Evolutionary conservation across 2,888 invertebrate genomes (phyloP).

Genomic region (Conchocele bisecta): DNA sequence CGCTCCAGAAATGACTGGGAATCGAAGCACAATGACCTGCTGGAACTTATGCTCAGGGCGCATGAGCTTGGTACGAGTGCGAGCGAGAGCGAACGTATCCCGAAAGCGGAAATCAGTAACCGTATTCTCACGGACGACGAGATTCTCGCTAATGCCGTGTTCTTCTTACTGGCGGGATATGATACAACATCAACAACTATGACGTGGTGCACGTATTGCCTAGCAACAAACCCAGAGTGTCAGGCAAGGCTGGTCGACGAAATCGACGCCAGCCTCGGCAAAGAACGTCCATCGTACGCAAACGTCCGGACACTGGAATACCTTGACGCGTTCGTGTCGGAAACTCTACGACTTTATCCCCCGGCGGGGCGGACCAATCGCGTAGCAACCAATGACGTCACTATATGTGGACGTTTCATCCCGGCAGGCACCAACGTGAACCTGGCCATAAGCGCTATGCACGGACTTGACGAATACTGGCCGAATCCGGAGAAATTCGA

Average conservation of each 20-base stretch:
- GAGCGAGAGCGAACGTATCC: too few relatives aligned
- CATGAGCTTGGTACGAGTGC: too few relatives aligned
- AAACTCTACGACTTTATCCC: slow-evolving; percentile 61
- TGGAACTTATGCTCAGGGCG: slow-evolving; percentile 55
- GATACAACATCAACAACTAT: slow-evolving; percentile 52
- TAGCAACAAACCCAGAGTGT: slow-evolving; percentile 39
- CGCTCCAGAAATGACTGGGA: slow-evolving; percentile 4
- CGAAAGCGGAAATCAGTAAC: too few relatives aligned
- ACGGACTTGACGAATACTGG: slow-evolving; percentile 49
- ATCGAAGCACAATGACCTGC: slow-evolving; percentile 32
- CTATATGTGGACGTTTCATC: slow-evolving; percentile 25
- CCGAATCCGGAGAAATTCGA: slow-evolving; percentile 53
- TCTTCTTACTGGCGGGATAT: slow-evolving; percentile 48
- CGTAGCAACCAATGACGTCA: slow-evolving; percentile 9
- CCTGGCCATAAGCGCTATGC: slow-evolving; percentile 42
- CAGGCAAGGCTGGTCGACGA: slow-evolving; percentile 43
- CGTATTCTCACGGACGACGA: slow-evolving; percentile 55
- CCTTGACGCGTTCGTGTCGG: slow-evolving; percentile 61
- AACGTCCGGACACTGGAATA: slow-evolving; percentile 52
- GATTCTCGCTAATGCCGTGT: slow-evolving; percentile 43
- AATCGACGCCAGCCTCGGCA: slow-evolving; percentile 40
- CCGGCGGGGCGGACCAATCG: slow-evolving; percentile 51
- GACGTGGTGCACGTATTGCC: slow-evolving; percentile 40
- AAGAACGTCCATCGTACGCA: slow-evolving; percentile 52
- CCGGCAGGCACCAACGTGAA: slow-evolving; percentile 38